Evolutionary conservation across 2,888 invertebrate species (phyloP).

Genomic region (Mimachlamys varia): DNA sequence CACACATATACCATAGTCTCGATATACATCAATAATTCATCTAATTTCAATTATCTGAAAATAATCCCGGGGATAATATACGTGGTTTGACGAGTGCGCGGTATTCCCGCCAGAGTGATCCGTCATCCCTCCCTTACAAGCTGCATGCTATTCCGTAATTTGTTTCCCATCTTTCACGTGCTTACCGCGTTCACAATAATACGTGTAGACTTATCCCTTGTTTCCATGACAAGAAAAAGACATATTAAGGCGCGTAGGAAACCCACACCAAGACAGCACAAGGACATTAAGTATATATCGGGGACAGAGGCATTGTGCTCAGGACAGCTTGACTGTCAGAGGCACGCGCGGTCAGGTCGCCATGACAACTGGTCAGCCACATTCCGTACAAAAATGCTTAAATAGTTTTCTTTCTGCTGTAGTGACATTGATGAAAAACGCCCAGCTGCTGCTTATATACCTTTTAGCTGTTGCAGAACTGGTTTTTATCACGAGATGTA

Average conservation of each 20-base stretch:
- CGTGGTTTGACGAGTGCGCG: not conserved
- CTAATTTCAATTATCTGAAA: slow-evolving; percentile 34
- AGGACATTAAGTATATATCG: not conserved
- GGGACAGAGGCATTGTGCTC: not conserved
- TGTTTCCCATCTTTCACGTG: slow-evolving; percentile 10
- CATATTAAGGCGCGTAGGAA: not conserved
- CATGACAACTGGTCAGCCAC: no score
- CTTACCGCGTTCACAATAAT: not conserved
- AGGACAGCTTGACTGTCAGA: not conserved
- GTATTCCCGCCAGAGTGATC: not conserved
- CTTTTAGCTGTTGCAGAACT: no score
- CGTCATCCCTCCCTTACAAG: not conserved
- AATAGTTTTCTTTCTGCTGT: no score
- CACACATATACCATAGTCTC: not conserved
- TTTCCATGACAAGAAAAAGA: not conserved
- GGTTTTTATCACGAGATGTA: no score
- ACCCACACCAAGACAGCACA: not conserved
- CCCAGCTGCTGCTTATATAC: no score
- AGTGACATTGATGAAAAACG: no score
- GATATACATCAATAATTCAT: slow-evolving; percentile 19
- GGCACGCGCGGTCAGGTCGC: not conserved
- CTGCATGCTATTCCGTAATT: slow-evolving; percentile 5
- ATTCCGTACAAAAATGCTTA: no score
- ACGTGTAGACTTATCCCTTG: not conserved
- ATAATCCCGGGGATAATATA: not conserved